These are phyloP conservation scores for Brachionus angularis DNA, from an alignment of 1,140 invertebrate species.

Conservation along the genomic window DNA sequence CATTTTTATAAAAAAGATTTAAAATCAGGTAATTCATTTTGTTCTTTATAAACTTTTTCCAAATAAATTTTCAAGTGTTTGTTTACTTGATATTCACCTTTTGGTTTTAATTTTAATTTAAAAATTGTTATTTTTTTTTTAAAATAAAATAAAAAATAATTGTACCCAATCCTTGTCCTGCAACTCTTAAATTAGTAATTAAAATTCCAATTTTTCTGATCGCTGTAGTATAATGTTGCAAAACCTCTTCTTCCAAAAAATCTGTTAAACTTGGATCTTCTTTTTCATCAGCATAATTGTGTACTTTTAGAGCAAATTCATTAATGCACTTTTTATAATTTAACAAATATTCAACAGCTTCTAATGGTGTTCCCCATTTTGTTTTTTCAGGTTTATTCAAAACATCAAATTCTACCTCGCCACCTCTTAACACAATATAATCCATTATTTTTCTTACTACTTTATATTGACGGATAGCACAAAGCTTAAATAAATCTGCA, in stretches of 20 bases:
- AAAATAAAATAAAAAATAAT: background rate
- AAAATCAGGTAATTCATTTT: too few species aligned
- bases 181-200: constrained; percentile 2
- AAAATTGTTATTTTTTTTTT: background rate
- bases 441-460: constrained; percentile 18
- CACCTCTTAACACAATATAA: constrained; percentile 2
- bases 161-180: background rate
- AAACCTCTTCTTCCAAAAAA: constrained; percentile 1
- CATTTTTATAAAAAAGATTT: too few species aligned
- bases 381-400: constrained; percentile 1
- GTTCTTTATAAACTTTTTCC: too few species aligned
- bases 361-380: background rate
- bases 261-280: constrained; percentile 20
- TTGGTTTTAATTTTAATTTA: background rate
- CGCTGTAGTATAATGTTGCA: background rate
- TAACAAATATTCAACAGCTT: background rate
- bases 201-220: constrained; percentile 8
- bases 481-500: constrained; percentile 63
- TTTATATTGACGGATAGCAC: background rate
- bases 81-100: constrained; percentile 32
- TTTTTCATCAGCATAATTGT: constrained; percentile 9
- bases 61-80: constrained; percentile 29
- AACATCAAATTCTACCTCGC: background rate
- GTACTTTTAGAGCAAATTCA: constrained; percentile 2
- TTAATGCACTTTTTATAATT: constrained; percentile 2